Percentiles rank a stretch among this genome's conserved stretches.
Evolutionary conservation across 2,888 invertebrate species (phyloP).

Genomic region (Eristalis pertinax): DNA sequence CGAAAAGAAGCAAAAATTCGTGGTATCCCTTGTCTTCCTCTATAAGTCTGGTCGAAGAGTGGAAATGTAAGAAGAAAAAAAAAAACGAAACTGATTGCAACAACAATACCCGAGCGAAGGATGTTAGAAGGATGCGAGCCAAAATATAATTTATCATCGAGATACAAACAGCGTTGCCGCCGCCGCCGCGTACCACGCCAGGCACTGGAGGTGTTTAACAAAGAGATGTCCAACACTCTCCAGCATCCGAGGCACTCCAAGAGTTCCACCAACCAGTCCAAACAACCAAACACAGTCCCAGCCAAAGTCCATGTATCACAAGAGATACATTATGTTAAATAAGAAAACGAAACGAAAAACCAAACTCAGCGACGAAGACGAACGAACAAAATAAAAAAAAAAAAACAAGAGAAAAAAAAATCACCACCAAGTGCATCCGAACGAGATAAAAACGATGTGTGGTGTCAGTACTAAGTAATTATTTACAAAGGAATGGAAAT

Average conservation of each 20-base stretch:
- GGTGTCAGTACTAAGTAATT: conserved; percentile 69
- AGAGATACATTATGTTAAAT: conserved; percentile 43
- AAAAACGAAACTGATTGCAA: neutral
- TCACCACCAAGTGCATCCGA: conserved; percentile 3
- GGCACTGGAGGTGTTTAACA: conserved; percentile 55
- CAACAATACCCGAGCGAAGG: conserved; percentile 37
- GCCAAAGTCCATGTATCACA: conserved; percentile 49
- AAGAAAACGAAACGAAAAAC: neutral
- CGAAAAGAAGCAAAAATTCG: conserved; percentile 15
- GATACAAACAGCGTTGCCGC: conserved; percentile 58
- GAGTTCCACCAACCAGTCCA: neutral
- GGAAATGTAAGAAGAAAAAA: conserved; percentile 12
- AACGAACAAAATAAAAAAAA: neutral
- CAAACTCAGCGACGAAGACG: neutral
- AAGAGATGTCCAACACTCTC: conserved; percentile 37
- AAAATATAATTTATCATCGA: conserved; percentile 72
- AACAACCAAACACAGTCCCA: conserved; percentile 4
- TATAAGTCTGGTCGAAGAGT: neutral
- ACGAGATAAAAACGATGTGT: conserved; percentile 67
- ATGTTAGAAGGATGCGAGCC: conserved; percentile 71
- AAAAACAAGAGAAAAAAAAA: neutral
- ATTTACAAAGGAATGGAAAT: conserved; percentile 70
- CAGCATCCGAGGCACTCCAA: conserved; percentile 13
- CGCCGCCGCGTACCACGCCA: conserved; percentile 46
- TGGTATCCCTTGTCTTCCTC: neutral